These are phyloP conservation scores for Drosophila peninsularis DNA, from an alignment of 2,888 invertebrate species.

Conservation along the genomic window DNA sequence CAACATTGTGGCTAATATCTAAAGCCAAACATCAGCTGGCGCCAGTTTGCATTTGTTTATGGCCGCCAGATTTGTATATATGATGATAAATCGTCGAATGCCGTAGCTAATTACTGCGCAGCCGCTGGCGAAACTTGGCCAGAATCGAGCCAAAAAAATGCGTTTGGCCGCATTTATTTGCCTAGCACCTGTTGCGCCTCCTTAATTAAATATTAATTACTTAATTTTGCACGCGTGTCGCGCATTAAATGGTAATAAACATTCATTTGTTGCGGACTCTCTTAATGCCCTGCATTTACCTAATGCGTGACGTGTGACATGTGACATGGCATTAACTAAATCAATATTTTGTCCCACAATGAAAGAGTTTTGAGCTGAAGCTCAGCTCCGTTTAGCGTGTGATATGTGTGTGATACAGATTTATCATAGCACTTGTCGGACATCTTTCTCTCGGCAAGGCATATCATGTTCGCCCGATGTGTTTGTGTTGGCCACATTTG, in stretches of 20 bases:
- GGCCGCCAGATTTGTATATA: conserved; percentile 48
- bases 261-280: not conserved
- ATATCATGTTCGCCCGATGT: conserved; percentile 35
- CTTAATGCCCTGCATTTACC: conserved; percentile 16
- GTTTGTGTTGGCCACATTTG: conserved; percentile 56
- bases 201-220: conserved; percentile 42
- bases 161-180: conserved; percentile 38
- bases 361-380: too few relatives aligned
- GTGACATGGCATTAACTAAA: not conserved
- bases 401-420: conserved; percentile 1
- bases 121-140: conserved; percentile 20
- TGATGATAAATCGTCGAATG: conserved; percentile 70
- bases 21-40: conserved; percentile 44
- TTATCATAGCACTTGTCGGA: conserved; percentile 20
- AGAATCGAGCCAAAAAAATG: conserved; percentile 37
- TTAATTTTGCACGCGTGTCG: conserved; percentile 27
- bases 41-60: conserved; percentile 61
- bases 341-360: not conserved
- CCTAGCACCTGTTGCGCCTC: conserved; percentile 34
- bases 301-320: not conserved
- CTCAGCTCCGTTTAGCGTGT: not conserved
- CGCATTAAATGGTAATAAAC: conserved; percentile 21
- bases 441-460: conserved; percentile 20
- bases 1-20: conserved; percentile 41
- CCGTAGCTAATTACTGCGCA: conserved; percentile 63